A percentile compares a stretch with the other conserved stretches of the same genome.
Evolutionary conservation across 2,113 vertebrate species (phyloP).

Genomic region (Emydocephalus ijimae): DNA sequence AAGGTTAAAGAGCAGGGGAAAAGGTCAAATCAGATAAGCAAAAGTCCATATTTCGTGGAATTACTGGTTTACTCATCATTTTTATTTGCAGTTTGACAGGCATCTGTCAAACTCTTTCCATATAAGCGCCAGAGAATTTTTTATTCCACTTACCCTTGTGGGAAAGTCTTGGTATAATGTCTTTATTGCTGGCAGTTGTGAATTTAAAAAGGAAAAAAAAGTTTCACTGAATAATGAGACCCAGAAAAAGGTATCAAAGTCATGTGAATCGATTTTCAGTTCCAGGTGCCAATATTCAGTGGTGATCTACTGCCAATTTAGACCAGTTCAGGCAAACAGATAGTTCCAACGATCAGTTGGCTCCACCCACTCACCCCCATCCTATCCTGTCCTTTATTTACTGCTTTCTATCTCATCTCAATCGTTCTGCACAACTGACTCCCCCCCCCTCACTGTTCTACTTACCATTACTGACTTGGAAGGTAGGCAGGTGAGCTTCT

Average conservation of each 20-base stretch:
- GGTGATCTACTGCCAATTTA: too few species aligned
- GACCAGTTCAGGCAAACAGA: too few species aligned
- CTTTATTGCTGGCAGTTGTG: constrained; percentile 34
- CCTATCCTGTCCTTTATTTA: too few species aligned
- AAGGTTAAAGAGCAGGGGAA: constrained; percentile 52
- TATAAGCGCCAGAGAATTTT: constrained; percentile 56
- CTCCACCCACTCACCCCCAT: too few species aligned
- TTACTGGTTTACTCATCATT: constrained; percentile 61
- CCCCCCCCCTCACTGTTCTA: too few species aligned
- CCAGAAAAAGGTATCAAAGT: constrained; percentile 24
- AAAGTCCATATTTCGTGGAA: constrained; percentile 62
- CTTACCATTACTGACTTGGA: too few species aligned
- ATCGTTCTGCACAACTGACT: too few species aligned
- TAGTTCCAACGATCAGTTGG: neutral
- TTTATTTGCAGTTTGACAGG: constrained; percentile 54
- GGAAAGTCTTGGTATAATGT: constrained; percentile 49
- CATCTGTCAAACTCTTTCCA: constrained; percentile 42
- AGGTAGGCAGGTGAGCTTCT: too few species aligned
- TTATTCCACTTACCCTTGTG: constrained; percentile 60
- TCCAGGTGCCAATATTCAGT: constrained; percentile 22
- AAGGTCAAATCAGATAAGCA: constrained; percentile 57
- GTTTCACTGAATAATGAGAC: constrained; percentile 39
- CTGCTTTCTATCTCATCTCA: too few species aligned
- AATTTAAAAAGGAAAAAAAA: constrained; percentile 42
- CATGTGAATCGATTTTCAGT: constrained; percentile 10